These are phyloP conservation scores for Hirundo rustica DNA, from an alignment of 2,797 vertebrate species.

Conservation along the genomic window DNA sequence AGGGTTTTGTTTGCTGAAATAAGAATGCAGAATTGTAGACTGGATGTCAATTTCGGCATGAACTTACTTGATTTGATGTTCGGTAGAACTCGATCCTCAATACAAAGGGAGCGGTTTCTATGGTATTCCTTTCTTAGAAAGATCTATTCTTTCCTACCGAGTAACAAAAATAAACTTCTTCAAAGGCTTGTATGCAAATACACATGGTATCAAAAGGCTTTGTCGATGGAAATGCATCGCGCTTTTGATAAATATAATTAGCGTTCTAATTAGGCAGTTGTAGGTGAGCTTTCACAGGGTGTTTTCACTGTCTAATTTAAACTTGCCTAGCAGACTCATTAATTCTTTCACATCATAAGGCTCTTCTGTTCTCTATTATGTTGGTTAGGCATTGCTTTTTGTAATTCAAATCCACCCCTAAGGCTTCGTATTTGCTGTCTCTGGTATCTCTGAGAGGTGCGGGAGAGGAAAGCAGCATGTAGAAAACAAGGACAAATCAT, in stretches of 20 bases:
- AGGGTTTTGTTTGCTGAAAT: background rate
- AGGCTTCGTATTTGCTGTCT: background rate
- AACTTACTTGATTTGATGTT: background rate
- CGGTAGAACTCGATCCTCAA: background rate
- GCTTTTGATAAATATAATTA: background rate
- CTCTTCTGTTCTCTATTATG: background rate
- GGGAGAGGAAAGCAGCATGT: background rate
- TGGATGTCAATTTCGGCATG: rapidly evolving
- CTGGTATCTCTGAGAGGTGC: background rate
- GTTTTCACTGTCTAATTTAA: background rate
- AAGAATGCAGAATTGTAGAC: rapidly evolving
- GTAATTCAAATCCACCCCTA: background rate
- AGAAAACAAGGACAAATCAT: background rate
- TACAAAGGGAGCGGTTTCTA: background rate
- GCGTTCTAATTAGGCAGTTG: background rate
- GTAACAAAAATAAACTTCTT: background rate
- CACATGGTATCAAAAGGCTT: background rate
- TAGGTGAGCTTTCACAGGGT: background rate
- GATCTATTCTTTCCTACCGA: background rate
- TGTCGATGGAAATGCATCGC: background rate
- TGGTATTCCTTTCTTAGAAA: background rate
- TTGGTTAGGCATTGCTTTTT: background rate
- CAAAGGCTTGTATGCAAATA: background rate
- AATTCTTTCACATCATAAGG: background rate
- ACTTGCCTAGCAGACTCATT: background rate